Evolutionary conservation across 2,888 invertebrate species (phyloP).

Genomic region (Drosophila longiperda): DNA sequence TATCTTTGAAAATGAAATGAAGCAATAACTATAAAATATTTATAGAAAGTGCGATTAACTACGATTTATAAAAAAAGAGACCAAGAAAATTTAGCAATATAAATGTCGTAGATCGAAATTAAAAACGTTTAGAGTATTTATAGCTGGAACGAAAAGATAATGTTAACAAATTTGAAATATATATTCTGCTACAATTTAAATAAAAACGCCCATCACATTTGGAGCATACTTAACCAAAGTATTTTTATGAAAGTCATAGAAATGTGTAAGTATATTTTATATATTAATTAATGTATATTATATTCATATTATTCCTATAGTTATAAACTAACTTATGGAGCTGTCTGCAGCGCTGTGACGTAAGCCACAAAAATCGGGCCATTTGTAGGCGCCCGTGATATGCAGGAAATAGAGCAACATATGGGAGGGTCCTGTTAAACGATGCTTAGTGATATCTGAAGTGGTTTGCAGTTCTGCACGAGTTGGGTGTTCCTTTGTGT

Average conservation of each 20-base stretch:
- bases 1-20: background rate
- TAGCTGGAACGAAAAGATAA: constrained; percentile 35
- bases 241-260: constrained; percentile 34
- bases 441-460: background rate
- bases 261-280: constrained; percentile 6
- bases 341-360: constrained; percentile 29
- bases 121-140: constrained; percentile 39
- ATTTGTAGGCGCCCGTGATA: constrained; percentile 42
- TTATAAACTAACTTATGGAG: constrained; percentile 49
- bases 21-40: constrained; percentile 15
- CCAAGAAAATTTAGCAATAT: constrained; percentile 32
- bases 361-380: constrained; percentile 38
- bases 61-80: constrained; percentile 16
- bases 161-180: constrained; percentile 59
- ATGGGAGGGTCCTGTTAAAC: constrained; percentile 3
- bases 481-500: constrained; percentile 25
- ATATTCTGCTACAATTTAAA: constrained; percentile 74
- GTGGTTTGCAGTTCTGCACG: background rate
- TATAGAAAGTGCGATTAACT: constrained; percentile 24
- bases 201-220: constrained; percentile 51
- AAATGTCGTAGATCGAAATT: constrained; percentile 13
- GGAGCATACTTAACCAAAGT: constrained; percentile 32
- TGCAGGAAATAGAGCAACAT: constrained; percentile 50
- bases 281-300: background rate
- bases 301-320: background rate